Conservation (phyloP, 2,797 vertebrate species). For the Pogonophryne albipinna region DNA sequence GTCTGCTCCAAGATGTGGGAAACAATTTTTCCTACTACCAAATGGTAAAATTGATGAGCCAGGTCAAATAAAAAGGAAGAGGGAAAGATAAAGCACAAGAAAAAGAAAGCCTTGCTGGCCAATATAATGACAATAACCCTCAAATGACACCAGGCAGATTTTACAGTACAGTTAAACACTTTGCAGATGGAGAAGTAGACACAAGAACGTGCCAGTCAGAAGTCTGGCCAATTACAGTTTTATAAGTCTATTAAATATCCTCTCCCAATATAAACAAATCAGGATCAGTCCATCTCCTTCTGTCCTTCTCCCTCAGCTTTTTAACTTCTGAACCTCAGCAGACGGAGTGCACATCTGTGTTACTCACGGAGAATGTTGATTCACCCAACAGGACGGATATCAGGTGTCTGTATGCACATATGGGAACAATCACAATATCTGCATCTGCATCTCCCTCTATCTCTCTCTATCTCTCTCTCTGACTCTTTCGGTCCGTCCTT, state of each 20-base stretch:
- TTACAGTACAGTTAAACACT: constrained; percentile 38
- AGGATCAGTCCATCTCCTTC: constrained; percentile 59
- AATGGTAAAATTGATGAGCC: constrained; percentile 20
- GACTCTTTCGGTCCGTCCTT: constrained; percentile 20
- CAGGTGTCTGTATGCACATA: constrained; percentile 83
- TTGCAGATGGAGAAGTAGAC: constrained; percentile 40
- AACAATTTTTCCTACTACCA: constrained; percentile 30
- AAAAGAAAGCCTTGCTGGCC: constrained; percentile 14
- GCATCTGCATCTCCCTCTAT: constrained; percentile 43
- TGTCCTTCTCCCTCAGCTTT: constrained; percentile 51
- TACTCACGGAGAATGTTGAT: constrained; percentile 80
- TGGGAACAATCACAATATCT: constrained; percentile 79
- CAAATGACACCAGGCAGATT: constrained; percentile 27
- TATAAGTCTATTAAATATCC: constrained; percentile 69
- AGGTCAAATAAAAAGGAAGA: constrained; percentile 13
- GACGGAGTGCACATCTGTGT: constrained; percentile 75
- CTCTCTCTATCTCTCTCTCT: constrained; percentile 20
- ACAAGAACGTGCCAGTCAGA: constrained; percentile 64
- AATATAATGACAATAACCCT: constrained; percentile 29
- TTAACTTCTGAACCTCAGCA: constrained; percentile 62
- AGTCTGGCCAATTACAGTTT: constrained; percentile 66
- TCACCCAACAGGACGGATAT: constrained; percentile 78
- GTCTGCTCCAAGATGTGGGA: constrained; percentile 34
- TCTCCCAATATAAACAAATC: constrained; percentile 72
- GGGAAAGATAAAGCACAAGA: constrained; percentile 5